phyloP scores from a whole-genome alignment of 2,797 vertebrate species.

The Thalassophryne amazonica region DNA sequence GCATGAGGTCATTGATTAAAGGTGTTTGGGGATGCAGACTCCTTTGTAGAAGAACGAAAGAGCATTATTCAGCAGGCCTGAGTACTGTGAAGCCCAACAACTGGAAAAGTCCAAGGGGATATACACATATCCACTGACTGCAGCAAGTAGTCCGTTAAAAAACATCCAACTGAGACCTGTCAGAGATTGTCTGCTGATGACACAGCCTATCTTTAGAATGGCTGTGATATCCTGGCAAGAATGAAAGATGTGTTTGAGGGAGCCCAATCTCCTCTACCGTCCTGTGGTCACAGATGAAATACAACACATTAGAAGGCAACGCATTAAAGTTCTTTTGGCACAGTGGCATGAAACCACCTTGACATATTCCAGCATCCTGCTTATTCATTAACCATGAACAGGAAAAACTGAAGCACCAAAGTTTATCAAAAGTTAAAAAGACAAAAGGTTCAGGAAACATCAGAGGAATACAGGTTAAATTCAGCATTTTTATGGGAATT shows the following conservation, averaged over 20 bases:
- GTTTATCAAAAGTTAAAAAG: slow-evolving; percentile 5
- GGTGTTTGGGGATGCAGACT: no score
- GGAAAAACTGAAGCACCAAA: slow-evolving; percentile 4
- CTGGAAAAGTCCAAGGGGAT: no score
- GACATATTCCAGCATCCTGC: background rate
- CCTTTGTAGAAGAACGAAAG: no score
- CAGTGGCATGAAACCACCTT: slow-evolving; percentile 1
- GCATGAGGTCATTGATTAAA: no score
- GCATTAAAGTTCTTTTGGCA: slow-evolving; percentile 4
- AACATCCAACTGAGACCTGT: slow-evolving; percentile 6
- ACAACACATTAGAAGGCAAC: slow-evolving; percentile 24
- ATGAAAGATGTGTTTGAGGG: background rate
- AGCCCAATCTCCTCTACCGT: slow-evolving; percentile 9
- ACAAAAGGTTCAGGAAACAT: slow-evolving; percentile 7
- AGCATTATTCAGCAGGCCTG: no score
- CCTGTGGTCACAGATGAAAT: background rate
- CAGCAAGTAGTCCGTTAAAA: no score
- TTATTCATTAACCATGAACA: slow-evolving; percentile 10
- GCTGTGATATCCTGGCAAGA: slow-evolving; percentile 15
- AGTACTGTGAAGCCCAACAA: no score
- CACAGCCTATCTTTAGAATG: slow-evolving; percentile 23
- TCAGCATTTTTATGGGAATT: slow-evolving; percentile 3
- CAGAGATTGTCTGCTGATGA: background rate
- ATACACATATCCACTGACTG: no score
- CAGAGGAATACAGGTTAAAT: background rate